A percentile compares a stretch with the other conserved stretches of the same genome.
phyloP scores from a whole-genome alignment of 2,113 vertebrate species.

The Caretta caretta region DNA sequence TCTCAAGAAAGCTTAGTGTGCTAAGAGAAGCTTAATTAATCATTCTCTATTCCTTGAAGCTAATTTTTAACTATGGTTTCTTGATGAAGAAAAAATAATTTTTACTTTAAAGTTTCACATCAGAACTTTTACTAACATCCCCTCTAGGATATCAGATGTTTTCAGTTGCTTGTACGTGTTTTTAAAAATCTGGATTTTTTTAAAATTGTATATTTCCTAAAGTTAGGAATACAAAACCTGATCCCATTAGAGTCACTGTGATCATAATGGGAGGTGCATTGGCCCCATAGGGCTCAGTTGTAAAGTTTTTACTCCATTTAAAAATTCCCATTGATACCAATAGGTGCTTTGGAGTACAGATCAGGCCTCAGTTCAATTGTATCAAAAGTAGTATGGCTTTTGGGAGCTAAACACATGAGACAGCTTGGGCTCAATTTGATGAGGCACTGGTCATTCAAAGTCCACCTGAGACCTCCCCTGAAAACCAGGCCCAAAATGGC shows the following conservation, averaged over 20 bases:
- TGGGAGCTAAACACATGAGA: not conserved
- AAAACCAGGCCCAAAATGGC: fast-evolving
- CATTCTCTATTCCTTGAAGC: conserved; percentile 44
- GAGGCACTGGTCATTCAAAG: not conserved
- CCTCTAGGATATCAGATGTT: not conserved
- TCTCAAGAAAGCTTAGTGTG: conserved; percentile 39
- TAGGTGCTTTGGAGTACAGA: not conserved
- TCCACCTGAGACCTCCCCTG: not conserved
- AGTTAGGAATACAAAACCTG: not conserved
- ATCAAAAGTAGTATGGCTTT: not conserved
- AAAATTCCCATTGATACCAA: not conserved
- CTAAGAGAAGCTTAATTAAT: conserved; percentile 61
- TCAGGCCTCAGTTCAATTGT: not conserved
- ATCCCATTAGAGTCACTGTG: not conserved
- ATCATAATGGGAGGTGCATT: not conserved
- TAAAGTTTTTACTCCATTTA: fast-evolving
- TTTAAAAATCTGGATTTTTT: not conserved
- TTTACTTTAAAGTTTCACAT: conserved; percentile 10
- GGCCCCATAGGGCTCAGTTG: not conserved
- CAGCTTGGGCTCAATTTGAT: not conserved
- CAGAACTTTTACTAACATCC: not conserved
- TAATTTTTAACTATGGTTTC: conserved; percentile 42
- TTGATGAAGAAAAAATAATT: conserved; percentile 29
- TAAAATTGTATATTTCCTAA: not conserved
- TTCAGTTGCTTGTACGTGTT: not conserved